Conservation (phyloP, 2,113 vertebrate species). For the Tursiops truncatus region DNA sequence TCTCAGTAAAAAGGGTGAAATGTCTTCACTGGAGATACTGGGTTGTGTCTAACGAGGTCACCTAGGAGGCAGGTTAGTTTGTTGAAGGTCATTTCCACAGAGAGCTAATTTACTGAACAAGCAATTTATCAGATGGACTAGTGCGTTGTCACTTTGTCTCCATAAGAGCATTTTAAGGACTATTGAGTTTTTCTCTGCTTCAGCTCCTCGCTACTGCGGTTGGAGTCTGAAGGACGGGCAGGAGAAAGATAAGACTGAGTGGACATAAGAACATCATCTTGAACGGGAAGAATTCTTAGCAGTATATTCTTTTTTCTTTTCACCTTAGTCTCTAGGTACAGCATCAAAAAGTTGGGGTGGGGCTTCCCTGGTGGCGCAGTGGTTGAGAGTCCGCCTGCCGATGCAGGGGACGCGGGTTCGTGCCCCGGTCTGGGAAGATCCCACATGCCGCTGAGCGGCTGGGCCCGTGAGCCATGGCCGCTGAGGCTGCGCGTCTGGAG, state of each 20-base stretch:
- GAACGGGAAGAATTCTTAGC: constrained; percentile 10
- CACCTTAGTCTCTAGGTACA: neutral
- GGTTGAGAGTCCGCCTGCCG: no score
- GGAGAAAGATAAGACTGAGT: constrained; percentile 24
- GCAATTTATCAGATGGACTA: constrained; percentile 10
- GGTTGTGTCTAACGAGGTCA: neutral
- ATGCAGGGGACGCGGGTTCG: no score
- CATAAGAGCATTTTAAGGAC: neutral
- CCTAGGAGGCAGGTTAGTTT: constrained; percentile 9
- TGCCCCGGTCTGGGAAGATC: no score
- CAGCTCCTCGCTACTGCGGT: neutral
- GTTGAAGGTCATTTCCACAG: constrained; percentile 6
- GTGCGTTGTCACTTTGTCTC: constrained; percentile 25
- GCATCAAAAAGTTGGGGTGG: constrained; percentile 15
- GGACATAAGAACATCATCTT: constrained; percentile 7
- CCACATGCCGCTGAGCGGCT: no score
- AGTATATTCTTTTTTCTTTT: constrained; percentile 3
- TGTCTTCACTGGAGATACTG: neutral
- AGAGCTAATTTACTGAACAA: constrained; percentile 17
- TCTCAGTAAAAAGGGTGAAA: constrained; percentile 22
- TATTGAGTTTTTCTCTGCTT: constrained; percentile 17
- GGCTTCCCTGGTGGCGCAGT: no score
- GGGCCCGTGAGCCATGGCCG: no score
- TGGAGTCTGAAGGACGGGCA: neutral
- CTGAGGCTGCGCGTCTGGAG: no score